Percentiles rank a stretch among this genome's conserved stretches.
Evolutionary conservation across 2,113 vertebrate species (phyloP).

Genomic region (Caranx melampygus): DNA sequence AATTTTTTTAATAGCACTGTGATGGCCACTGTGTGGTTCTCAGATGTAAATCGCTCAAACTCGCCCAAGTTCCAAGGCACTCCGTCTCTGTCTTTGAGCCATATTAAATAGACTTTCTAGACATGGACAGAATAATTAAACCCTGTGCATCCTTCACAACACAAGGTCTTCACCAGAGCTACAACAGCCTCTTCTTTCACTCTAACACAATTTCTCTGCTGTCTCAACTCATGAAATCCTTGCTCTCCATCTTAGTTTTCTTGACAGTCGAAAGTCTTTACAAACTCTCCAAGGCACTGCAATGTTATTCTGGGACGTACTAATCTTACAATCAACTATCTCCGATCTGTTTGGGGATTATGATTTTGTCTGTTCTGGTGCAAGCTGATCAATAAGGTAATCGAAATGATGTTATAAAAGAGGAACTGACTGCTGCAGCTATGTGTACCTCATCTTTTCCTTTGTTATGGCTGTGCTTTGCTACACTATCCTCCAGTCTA

Average conservation of each 20-base stretch:
- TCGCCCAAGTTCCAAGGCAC: slow-evolving; percentile 26
- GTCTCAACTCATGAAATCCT: not conserved
- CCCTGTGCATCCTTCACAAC: not conserved
- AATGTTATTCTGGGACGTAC: slow-evolving; percentile 35
- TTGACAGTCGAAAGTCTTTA: slow-evolving; percentile 42
- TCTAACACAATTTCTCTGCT: slow-evolving; percentile 1
- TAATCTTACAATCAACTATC: slow-evolving; percentile 53
- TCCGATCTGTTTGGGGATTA: slow-evolving; percentile 63
- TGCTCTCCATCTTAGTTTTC: slow-evolving; percentile 23
- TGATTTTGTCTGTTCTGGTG: slow-evolving; percentile 61
- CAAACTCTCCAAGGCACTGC: slow-evolving; percentile 30
- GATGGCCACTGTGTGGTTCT: slow-evolving; percentile 44
- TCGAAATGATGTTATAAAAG: slow-evolving; percentile 74
- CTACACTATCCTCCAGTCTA: slow-evolving; percentile 59
- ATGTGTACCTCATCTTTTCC: slow-evolving; percentile 44
- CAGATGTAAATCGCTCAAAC: slow-evolving; percentile 43
- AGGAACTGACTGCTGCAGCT: slow-evolving; percentile 45
- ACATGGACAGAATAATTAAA: slow-evolving; percentile 24
- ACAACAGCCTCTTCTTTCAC: not conserved
- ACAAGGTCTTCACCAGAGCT: slow-evolving; percentile 15
- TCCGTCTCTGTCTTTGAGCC: slow-evolving; percentile 12
- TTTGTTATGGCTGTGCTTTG: slow-evolving; percentile 70
- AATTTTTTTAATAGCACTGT: slow-evolving; percentile 36
- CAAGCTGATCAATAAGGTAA: slow-evolving; percentile 75
- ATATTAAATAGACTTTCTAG: not conserved